These are phyloP conservation scores for Macroramphosus scolopax DNA, from an alignment of 2,797 vertebrate genomes.

Conservation along the genomic window DNA sequence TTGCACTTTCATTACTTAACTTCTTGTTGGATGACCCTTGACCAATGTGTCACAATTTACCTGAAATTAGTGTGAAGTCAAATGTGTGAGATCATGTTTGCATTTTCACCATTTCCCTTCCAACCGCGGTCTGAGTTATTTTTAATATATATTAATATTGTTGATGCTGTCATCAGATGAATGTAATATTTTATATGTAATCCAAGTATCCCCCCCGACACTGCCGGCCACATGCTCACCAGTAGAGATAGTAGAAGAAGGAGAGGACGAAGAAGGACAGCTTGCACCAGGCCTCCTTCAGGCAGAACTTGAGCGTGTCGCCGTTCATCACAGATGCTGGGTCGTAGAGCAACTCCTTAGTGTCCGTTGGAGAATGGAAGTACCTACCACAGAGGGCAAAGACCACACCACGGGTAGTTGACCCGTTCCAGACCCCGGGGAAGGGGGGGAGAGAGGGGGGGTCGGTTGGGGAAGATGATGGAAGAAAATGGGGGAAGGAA, in stretches of 20 bases:
- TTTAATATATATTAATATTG: too few relatives aligned
- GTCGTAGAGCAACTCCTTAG: constrained; percentile 92
- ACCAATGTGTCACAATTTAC: too few relatives aligned
- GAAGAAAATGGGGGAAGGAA: constrained; percentile 32
- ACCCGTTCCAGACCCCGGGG: constrained; percentile 63
- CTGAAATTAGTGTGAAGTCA: too few relatives aligned
- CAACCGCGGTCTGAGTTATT: not conserved
- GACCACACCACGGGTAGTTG: constrained; percentile 71
- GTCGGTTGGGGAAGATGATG: constrained; percentile 10
- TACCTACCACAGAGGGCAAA: constrained; percentile 85
- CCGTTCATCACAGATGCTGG: constrained; percentile 95
- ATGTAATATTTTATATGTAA: constrained; percentile 40
- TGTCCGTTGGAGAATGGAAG: constrained; percentile 95
- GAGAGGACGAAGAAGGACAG: constrained; percentile 97
- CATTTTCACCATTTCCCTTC: not conserved
- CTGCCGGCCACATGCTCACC: constrained; percentile 80
- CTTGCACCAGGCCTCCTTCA: constrained; percentile 99
- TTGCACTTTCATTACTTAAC: constrained; percentile 47
- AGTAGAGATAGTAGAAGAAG: constrained; percentile 99
- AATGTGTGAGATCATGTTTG: not conserved
- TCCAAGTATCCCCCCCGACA: constrained; percentile 15
- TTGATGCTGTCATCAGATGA: too few relatives aligned
- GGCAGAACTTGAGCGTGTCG: constrained; percentile 93
- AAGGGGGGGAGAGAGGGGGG: not conserved
- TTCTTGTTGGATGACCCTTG: not conserved